Conservation (phyloP, 1,140 invertebrate genomes). For the Leguminivora glycinivorella region DNA sequence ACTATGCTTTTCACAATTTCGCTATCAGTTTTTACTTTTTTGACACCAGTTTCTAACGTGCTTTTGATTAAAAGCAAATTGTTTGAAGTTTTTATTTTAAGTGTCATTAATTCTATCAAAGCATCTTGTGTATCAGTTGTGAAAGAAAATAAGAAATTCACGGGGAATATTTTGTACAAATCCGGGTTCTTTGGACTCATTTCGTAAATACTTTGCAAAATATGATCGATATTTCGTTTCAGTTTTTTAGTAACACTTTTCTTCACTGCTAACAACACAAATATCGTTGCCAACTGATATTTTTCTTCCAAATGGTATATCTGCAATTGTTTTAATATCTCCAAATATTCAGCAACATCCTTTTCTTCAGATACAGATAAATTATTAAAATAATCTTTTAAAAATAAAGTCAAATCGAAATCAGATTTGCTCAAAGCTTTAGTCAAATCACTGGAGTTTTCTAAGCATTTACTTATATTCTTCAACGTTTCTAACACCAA, state of each 20-base stretch:
- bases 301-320: constrained; percentile 65
- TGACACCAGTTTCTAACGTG: constrained; percentile 60
- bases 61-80: constrained; percentile 53
- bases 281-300: constrained; percentile 60
- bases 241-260: constrained; percentile 62
- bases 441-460: constrained; percentile 48
- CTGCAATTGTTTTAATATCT: constrained; percentile 55
- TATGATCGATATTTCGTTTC: constrained; percentile 48
- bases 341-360: constrained; percentile 46
- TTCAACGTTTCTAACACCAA: constrained; percentile 53
- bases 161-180: constrained; percentile 63
- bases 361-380: constrained; percentile 42
- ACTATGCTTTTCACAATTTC: constrained; percentile 60
- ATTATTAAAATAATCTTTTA: constrained; percentile 52
- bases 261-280: constrained; percentile 58
- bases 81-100: constrained; percentile 59
- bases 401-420: constrained; percentile 50
- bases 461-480: constrained; percentile 52
- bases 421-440: constrained; percentile 57
- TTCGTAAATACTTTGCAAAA: constrained; percentile 60
- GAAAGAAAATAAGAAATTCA: constrained; percentile 60
- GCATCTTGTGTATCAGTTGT: background rate
- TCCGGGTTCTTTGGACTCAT: constrained; percentile 61
- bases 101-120: constrained; percentile 56
- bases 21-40: constrained; percentile 64